Evolutionary conservation across 2,113 vertebrate species (phyloP), one percentile per base, ranked within the genome.

Genomic region (Origma solitaria): DNA sequence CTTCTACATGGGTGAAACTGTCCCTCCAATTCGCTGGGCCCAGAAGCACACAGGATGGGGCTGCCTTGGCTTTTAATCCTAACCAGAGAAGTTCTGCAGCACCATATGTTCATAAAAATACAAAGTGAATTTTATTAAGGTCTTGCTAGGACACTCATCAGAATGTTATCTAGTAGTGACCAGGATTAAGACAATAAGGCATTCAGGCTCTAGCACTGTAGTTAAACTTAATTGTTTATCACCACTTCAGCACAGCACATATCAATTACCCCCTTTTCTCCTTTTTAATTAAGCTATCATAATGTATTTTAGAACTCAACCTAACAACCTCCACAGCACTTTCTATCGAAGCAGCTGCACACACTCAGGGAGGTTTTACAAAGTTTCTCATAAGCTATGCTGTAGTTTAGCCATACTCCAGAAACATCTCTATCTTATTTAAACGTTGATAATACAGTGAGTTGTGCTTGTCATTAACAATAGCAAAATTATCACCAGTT

Each of bases 391-490:
- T 13, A 88, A 81, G 31, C 51, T 81, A 45, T 22, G 42, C 61
- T 89, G 72, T n/a, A 75, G 81, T 71, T 86, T 49, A 96, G 68
- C 57, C 56, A 44, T 33, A 56, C 53, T 92, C 49, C 70, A 80
- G 50, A 85, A 30, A 56, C 72, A 51, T 49, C 27, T 77, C 50
- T 97, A 97, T 97, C 96, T 94, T 91, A 92, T 95, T 92, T 94
- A 95, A 97, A 95, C 93, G 92, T 91, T 70, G 96, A 97, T 97
- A 96, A 88, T 58, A 92, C 4, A 73, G 27, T 44, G 82, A 92
- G 54, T 68, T 84, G 75, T 64, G 45, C 75, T 82, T 91, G 58
- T 54, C 51, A 25, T 90, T 88, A 94, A 93, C 84, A 96, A 93
- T 69, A 86, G 83, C 0, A 3, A 94, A 96, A 79, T 94, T 97